Evolutionary conservation across 23 tunicate genomes (phyloP).

Genomic region (Diplosoma virens): DNA sequence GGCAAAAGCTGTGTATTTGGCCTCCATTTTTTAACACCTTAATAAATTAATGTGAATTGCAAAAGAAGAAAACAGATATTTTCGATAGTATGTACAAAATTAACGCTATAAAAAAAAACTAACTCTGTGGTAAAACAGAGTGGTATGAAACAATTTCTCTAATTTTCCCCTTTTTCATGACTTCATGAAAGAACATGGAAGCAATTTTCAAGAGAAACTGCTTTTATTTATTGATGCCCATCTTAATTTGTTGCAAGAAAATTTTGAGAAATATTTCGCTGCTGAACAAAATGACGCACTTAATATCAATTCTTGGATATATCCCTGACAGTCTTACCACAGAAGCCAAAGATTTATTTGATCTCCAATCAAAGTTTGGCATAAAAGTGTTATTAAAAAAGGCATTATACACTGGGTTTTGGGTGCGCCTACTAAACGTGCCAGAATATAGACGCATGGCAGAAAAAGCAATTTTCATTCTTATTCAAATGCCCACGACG

Average conservation of each 20-base stretch:
- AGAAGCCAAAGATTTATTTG: slow-evolving; percentile 11
- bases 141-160: not conserved
- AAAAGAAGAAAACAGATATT: not conserved
- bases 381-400: slow-evolving; percentile 14
- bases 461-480: slow-evolving; percentile 21
- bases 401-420: slow-evolving; percentile 17
- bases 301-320: slow-evolving; percentile 8
- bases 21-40: too few species aligned
- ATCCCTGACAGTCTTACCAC: not conserved
- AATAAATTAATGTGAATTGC: slow-evolving; percentile 2
- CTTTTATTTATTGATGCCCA: slow-evolving; percentile 16
- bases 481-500: slow-evolving; percentile 25
- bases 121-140: not conserved
- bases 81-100: slow-evolving; percentile 8
- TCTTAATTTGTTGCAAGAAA: slow-evolving; percentile 5
- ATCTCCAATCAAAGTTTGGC: slow-evolving; percentile 15
- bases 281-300: slow-evolving; percentile 20
- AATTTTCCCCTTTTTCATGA: slow-evolving; percentile 22
- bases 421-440: slow-evolving; percentile 30
- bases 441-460: slow-evolving; percentile 26
- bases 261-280: not conserved
- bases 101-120: slow-evolving; percentile 9
- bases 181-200: slow-evolving; percentile 20
- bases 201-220: slow-evolving; percentile 24
- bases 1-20: slow-evolving; percentile 17